phyloP scores from a whole-genome alignment of 2,888 invertebrate genomes.

The Athetis lepigone region DNA sequence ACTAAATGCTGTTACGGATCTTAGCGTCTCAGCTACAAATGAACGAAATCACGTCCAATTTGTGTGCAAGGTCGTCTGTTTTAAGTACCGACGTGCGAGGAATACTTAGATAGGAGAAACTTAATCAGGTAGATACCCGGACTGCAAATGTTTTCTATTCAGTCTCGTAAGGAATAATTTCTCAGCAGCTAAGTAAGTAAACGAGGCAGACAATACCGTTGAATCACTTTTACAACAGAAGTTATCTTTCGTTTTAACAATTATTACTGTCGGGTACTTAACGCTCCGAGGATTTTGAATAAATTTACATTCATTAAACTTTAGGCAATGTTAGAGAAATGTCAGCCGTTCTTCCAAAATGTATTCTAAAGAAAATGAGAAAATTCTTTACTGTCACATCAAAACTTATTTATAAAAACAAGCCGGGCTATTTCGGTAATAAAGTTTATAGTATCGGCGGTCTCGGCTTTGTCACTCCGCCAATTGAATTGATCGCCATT shows the following conservation, averaged over 20 bases:
- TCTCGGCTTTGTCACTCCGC: slow-evolving; percentile 27
- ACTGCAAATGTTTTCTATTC: slow-evolving; percentile 31
- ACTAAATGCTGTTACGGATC: slow-evolving; percentile 30
- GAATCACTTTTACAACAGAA: slow-evolving; percentile 28
- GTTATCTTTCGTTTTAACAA: slow-evolving; percentile 28
- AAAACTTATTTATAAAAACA: background rate
- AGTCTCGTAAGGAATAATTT: slow-evolving; percentile 11
- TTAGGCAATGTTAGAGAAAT: slow-evolving; percentile 5
- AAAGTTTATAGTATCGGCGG: slow-evolving; percentile 7
- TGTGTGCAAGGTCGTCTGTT: slow-evolving; percentile 37
- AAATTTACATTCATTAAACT: slow-evolving; percentile 44
- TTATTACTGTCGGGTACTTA: slow-evolving; percentile 25
- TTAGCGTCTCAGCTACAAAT: slow-evolving; percentile 37
- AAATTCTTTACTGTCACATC: background rate
- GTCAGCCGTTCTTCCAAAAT: slow-evolving; percentile 3
- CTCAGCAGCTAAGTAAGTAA: background rate
- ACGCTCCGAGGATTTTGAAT: slow-evolving; percentile 27
- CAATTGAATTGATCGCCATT: slow-evolving; percentile 17
- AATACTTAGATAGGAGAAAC: slow-evolving; percentile 13
- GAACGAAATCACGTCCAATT: slow-evolving; percentile 32
- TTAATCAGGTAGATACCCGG: slow-evolving; percentile 21
- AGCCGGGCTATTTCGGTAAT: background rate
- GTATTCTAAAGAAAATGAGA: slow-evolving; percentile 12
- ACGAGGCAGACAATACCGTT: slow-evolving; percentile 11
- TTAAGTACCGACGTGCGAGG: slow-evolving; percentile 20